Base-by-base conservation (phyloP, 2,797 vertebrate species). In the Neosilurus hyrtlii region DNA sequence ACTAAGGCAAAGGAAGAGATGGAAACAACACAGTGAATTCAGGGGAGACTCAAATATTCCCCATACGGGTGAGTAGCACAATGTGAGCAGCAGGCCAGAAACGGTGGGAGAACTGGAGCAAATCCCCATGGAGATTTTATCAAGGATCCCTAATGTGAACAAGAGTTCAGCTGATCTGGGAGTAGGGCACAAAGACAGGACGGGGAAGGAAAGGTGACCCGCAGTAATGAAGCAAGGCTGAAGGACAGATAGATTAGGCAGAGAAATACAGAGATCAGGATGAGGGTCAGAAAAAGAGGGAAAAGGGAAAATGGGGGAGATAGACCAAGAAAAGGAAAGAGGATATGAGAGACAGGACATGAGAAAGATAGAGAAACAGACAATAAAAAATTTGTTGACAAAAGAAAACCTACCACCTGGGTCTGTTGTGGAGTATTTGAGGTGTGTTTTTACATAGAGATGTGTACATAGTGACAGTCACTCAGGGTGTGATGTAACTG, bases 401-500 rank as follows among this genome's bases (percentile, higher is more conserved):
- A 82, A 79, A 68, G 72, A 90, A 79, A 30, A 62, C 49, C 18
- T 22, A 66, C 90, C 92, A 92, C 90, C 91, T 92, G 92, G 90
- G 90, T 85, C 66, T 63, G 73, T 90, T 88, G 93, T 92, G 91
- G 92, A 90, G 87, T 88, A 86, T 83, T 85, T 90, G 86, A 88
- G 84, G 86, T 89, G 83, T 89, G 88, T 86, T 88, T 84, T 86
- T 72, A 85, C 83, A 86, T 82, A 89, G 84, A 86, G 84, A 88
- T 86, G 86, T 91, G 88, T 85, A 86, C 80, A 89, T 89, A 86
- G 88, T 94, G 92, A 94, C 94, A 93, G 90, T 91, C 91, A 92
- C 91, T 93, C 93, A 92, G 92, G 91, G 88, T 91, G 92, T 91
- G 90, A 92, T 93, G 94, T 94, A 95, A 95, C 89, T 86, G 87